phyloP scores from a whole-genome alignment of 1,140 invertebrate genomes.

The Protaetia brevitarsis region DNA sequence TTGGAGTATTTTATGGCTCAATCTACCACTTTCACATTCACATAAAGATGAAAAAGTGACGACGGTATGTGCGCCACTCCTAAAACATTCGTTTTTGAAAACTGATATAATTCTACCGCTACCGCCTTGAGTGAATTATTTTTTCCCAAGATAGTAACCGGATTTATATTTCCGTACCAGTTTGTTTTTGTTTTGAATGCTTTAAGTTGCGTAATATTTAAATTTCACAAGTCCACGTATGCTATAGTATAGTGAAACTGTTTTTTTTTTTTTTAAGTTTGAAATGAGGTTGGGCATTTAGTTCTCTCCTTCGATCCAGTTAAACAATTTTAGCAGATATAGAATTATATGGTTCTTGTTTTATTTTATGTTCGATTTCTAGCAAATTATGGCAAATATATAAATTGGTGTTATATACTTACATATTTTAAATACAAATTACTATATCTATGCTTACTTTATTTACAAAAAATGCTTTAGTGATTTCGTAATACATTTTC shows the following conservation, averaged over 20 bases:
- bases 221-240: neutral
- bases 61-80: neutral
- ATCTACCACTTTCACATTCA: neutral
- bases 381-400: no score
- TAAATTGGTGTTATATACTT: no score
- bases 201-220: neutral
- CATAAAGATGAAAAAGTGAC: neutral
- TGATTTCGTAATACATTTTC: no score
- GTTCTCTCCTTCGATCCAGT: neutral
- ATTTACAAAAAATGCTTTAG: no score
- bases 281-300: neutral
- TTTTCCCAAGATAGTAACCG: conserved; percentile 2
- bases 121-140: neutral
- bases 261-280: no score
- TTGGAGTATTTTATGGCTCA: neutral
- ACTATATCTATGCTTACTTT: no score
- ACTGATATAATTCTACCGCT: neutral
- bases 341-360: no score
- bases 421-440: no score
- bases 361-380: no score
- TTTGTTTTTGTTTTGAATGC: no score
- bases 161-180: conserved; percentile 1
- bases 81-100: neutral
- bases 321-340: no score
- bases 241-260: no score